phyloP scores from a whole-genome alignment of 2,888 invertebrate species.

The Philhelius pedissequus region DNA sequence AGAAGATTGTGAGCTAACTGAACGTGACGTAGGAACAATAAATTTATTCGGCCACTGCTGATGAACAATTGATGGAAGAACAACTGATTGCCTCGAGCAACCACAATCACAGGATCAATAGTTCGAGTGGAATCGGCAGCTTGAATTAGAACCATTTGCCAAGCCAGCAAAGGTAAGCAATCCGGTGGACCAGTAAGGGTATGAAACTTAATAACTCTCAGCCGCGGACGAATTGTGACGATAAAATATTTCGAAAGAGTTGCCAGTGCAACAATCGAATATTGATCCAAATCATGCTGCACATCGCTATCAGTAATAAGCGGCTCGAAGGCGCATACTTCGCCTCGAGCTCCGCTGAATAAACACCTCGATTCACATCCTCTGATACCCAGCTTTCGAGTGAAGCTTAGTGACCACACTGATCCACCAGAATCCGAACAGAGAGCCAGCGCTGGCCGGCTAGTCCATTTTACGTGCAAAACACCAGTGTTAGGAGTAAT shows the following conservation, averaged over 20 bases:
- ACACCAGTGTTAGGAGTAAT: slow-evolving; percentile 92
- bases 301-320: slow-evolving; percentile 79
- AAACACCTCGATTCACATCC: slow-evolving; percentile 94
- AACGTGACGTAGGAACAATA: slow-evolving; percentile 85
- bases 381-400: slow-evolving; percentile 91
- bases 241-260: slow-evolving; percentile 91
- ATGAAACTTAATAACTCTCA: slow-evolving; percentile 89
- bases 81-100: slow-evolving; percentile 90
- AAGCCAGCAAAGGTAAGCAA: slow-evolving; percentile 93
- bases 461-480: slow-evolving; percentile 84
- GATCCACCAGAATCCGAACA: slow-evolving; percentile 97
- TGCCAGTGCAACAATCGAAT: slow-evolving; percentile 93
- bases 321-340: slow-evolving; percentile 89
- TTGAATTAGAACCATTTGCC: slow-evolving; percentile 94
- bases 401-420: slow-evolving; percentile 95
- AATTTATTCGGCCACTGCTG: slow-evolving; percentile 80
- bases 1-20: slow-evolving; percentile 86
- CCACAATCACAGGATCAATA: slow-evolving; percentile 92
- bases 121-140: slow-evolving; percentile 84
- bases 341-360: slow-evolving; percentile 98
- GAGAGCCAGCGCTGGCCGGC: slow-evolving; percentile 86
- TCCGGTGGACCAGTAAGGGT: slow-evolving; percentile 86
- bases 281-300: slow-evolving; percentile 85
- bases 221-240: slow-evolving; percentile 87
- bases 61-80: slow-evolving; percentile 88